Evolutionary conservation across 2,797 vertebrate species (phyloP).

Genomic region (Anguilla megastoma): DNA sequence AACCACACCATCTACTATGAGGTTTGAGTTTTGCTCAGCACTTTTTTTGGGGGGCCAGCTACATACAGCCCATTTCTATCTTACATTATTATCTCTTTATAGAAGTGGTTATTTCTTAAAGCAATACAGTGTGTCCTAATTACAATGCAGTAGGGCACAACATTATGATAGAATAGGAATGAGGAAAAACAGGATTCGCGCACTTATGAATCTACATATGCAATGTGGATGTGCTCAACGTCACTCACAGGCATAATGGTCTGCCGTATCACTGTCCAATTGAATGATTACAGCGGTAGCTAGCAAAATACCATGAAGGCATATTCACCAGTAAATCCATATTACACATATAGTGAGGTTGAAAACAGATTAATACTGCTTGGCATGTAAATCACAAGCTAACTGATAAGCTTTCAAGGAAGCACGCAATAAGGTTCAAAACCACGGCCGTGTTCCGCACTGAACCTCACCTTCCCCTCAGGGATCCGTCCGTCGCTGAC

Average conservation of each 20-base stretch:
- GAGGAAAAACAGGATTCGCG: not conserved
- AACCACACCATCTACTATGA: not conserved
- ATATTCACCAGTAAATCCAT: no score
- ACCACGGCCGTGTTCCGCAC: not conserved
- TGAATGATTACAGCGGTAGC: not conserved
- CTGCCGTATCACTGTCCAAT: not conserved
- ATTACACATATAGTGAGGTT: no score
- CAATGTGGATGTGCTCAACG: no score
- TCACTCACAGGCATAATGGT: not conserved
- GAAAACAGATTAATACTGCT: no score
- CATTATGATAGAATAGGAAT: not conserved
- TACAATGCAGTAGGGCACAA: not conserved
- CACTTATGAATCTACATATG: no score
- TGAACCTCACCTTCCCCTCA: conserved; percentile 72
- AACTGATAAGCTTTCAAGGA: no score
- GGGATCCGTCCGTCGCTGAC: conserved; percentile 77
- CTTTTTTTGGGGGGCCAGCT: not conserved
- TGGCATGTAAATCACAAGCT: no score
- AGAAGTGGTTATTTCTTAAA: not conserved
- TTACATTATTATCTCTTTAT: not conserved
- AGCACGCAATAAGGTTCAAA: not conserved
- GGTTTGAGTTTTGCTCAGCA: not conserved
- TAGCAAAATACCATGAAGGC: no score
- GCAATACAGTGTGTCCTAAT: not conserved
- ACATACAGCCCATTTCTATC: not conserved